A percentile compares a stretch with the other conserved stretches of the same genome.
Conservation (phyloP, 2,888 invertebrate genomes). For the Lasioglossum oenotherae region DNA sequence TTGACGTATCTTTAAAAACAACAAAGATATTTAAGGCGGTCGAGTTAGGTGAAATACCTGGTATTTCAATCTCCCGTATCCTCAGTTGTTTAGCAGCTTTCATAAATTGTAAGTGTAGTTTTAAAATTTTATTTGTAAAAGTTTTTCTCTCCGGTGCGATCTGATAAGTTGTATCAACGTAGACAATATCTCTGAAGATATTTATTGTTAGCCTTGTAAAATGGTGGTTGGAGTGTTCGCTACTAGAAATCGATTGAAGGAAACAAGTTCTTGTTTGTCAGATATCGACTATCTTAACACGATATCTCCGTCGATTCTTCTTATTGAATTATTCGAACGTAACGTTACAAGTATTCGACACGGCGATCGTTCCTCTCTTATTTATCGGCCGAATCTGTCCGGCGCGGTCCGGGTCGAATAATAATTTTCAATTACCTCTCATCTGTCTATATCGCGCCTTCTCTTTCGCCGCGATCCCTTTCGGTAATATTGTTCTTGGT, state of each 20-base stretch:
- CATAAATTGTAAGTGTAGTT: background rate
- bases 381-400: slow-evolving; percentile 17
- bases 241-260: slow-evolving; percentile 3
- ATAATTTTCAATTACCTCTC: slow-evolving; percentile 33
- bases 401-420: slow-evolving; percentile 3
- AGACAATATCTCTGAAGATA: background rate
- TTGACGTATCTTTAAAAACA: too few species aligned
- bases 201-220: slow-evolving; percentile 1
- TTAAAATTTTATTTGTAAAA: background rate
- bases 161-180: background rate
- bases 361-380: background rate
- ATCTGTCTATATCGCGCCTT: slow-evolving; percentile 29
- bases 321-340: slow-evolving; percentile 15
- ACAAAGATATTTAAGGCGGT: too few species aligned
- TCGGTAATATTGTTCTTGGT: slow-evolving; percentile 61
- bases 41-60: too few species aligned
- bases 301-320: slow-evolving; percentile 9
- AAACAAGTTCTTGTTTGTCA: slow-evolving; percentile 9
- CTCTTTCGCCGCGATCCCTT: slow-evolving; percentile 43
- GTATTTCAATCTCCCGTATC: background rate
- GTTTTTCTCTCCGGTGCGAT: background rate
- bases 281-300: background rate
- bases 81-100: background rate
- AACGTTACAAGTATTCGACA: background rate
- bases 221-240: background rate